A percentile compares a stretch with the other conserved stretches of the same genome.
Evolutionary conservation across 2,888 invertebrate species (phyloP).

Genomic region (Lacanobia oleracea): DNA sequence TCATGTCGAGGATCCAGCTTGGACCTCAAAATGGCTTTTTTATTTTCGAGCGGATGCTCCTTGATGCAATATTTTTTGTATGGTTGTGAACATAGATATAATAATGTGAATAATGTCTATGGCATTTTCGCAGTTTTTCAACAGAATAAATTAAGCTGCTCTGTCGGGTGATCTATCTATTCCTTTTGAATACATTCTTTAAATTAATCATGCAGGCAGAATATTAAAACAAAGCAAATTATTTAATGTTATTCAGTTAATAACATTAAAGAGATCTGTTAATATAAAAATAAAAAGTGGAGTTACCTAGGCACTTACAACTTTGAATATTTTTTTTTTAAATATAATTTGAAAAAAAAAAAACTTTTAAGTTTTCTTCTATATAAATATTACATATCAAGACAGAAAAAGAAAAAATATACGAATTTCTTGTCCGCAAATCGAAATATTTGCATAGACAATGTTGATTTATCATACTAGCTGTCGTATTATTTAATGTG

Average conservation of each 20-base stretch:
- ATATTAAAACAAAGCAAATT: background rate
- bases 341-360: too few relatives aligned
- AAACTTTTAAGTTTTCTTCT: background rate
- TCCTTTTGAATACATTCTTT: background rate
- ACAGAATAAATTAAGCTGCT: background rate
- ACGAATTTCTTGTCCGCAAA: background rate
- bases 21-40: background rate
- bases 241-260: background rate
- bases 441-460: slow-evolving; percentile 19
- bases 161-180: background rate
- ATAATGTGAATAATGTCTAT: too few relatives aligned
- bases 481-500: slow-evolving; percentile 22
- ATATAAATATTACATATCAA: too few relatives aligned
- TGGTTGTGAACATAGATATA: too few relatives aligned
- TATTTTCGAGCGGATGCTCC: background rate
- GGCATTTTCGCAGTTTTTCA: background rate
- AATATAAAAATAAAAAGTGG: background rate
- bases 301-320: background rate
- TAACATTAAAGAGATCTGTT: background rate
- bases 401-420: background rate
- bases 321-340: background rate
- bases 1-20: slow-evolving; percentile 30
- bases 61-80: slow-evolving; percentile 7
- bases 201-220: too few relatives aligned
- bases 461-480: slow-evolving; percentile 14